Conservation (phyloP, 2,888 invertebrate species). For the Calameuta filiformis region DNA sequence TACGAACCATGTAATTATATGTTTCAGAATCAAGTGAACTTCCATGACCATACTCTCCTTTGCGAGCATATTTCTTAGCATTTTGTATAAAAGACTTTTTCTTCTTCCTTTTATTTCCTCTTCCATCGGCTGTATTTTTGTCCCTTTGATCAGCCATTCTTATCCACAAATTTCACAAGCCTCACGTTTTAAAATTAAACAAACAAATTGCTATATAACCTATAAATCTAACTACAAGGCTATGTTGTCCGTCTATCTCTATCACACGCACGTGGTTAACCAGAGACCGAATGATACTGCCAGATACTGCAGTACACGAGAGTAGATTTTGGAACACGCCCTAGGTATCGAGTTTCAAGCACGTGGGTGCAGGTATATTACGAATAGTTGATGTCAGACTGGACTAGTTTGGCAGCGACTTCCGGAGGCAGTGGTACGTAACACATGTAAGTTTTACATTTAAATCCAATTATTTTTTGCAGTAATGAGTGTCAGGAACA, state of each 20-base stretch:
- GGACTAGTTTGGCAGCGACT: not conserved
- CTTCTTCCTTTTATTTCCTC: constrained; percentile 70
- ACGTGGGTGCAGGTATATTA: not conserved
- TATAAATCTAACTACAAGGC: not conserved
- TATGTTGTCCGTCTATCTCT: too few species aligned
- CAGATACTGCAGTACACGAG: too few species aligned
- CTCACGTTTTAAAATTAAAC: not conserved
- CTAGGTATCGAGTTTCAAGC: not conserved
- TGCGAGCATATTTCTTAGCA: constrained; percentile 81
- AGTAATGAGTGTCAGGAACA: not conserved
- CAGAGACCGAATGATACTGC: too few species aligned
- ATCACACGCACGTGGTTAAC: too few species aligned
- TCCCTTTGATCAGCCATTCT: not conserved
- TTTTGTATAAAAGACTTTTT: constrained; percentile 77
- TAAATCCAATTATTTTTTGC: not conserved
- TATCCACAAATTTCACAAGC: not conserved
- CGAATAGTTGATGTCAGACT: not conserved
- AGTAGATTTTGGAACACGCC: too few species aligned
- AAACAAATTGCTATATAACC: not conserved
- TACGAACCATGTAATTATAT: constrained; percentile 81
- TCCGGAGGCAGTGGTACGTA: not conserved
- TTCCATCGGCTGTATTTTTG: not conserved
- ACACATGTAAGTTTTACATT: not conserved
- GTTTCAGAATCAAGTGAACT: constrained; percentile 77
- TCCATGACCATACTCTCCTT: constrained; percentile 79